Base-by-base conservation (phyloP, 2,888 invertebrate species). In the Zaprionus obscuricornis region DNA sequence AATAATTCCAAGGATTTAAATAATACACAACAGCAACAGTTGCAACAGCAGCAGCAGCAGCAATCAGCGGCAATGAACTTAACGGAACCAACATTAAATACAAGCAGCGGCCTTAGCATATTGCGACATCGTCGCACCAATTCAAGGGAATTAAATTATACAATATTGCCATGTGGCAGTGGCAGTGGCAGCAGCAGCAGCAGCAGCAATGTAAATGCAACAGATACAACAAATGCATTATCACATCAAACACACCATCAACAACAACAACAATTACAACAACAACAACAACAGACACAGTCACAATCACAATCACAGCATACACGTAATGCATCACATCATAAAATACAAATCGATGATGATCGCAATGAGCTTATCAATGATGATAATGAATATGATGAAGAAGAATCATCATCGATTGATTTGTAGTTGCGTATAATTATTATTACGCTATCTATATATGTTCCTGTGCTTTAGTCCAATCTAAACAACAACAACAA, bases 91-190 rank as follows among this genome's bases (percentile, higher is more conserved):
- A 11, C 74, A 31, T n/a, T n/a, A n/a, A n/a, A n/a, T n/a, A n/a
- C n/a, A n/a, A n/a, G n/a, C n/a, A 70, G 77, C 29, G 77, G 86
- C 8, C 64, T 88, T 20, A 88, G 85, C 59, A 90, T 90, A 31
- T 87, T 93, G 62, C 91, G 93, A 1, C 93, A 93, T 88, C 91
- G 93, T 2, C 91, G 93, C 74, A 93, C 93, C 29, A 92, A 92
- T 76, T 93, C 93, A n/a, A 91, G 91, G 74, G 93, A 93, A 75
- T 74, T 90, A 3, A 90, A 90, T 72, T 74, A 87, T 39, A 60
- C 70, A 40, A 51, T 67, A 26, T 69, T 74, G 59, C 62, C 83
- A 20, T 8, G 37, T 26, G 42, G 54, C 51, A 13, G 39, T 43
- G n/a, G n/a, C n/a, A n/a, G n/a, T n/a, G n/a, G n/a, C n/a, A n/a